Percentiles rank a stretch among this genome's conserved stretches.
phyloP scores from a whole-genome alignment of 2,797 vertebrate genomes.

The Catharus ustulatus region DNA sequence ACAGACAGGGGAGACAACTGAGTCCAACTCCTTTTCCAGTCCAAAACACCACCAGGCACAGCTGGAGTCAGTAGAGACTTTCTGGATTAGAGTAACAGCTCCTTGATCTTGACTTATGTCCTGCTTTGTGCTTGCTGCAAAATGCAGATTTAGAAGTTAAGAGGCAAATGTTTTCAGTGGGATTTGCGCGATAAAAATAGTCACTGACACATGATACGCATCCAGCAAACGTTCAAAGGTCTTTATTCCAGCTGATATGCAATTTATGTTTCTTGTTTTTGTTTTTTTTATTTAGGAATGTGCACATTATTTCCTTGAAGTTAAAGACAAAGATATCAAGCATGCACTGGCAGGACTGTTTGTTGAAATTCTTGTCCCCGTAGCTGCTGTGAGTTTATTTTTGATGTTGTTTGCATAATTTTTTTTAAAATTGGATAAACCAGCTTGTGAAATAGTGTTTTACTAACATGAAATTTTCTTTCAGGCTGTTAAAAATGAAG shows the following conservation, averaged over 20 bases:
- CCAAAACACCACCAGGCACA: neutral
- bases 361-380: slow-evolving; percentile 97
- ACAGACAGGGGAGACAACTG: neutral
- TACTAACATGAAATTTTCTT: slow-evolving; percentile 57
- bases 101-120: neutral
- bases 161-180: neutral
- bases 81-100: neutral
- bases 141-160: slow-evolving; percentile 2
- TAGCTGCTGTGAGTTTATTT: slow-evolving; percentile 92
- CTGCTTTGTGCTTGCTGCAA: neutral
- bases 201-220: neutral
- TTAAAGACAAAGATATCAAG: slow-evolving; percentile 99
- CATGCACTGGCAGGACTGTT: slow-evolving; percentile 97
- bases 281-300: slow-evolving; percentile 85
- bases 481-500: slow-evolving; percentile 98
- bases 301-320: slow-evolving; percentile 98
- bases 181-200: slow-evolving; percentile 8
- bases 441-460: neutral
- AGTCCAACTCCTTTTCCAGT: neutral
- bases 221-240: neutral
- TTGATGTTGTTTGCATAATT: slow-evolving; percentile 11
- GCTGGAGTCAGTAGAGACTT: neutral
- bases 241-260: neutral
- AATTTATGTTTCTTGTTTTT: slow-evolving; percentile 22
- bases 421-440: neutral